Evolutionary conservation across 2,888 invertebrate genomes (phyloP).

Genomic region (Cremastobaeus sp.): DNA sequence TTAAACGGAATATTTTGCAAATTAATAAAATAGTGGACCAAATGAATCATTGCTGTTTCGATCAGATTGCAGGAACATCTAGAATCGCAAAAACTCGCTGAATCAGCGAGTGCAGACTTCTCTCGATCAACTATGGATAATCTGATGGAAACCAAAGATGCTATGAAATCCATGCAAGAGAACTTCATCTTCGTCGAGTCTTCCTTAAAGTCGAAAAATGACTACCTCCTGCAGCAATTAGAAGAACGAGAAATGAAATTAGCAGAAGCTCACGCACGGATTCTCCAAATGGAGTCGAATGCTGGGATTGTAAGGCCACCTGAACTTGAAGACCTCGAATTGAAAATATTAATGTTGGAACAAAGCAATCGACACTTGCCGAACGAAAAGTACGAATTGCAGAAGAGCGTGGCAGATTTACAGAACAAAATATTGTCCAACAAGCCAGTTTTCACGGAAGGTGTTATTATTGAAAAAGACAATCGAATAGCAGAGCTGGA

Average conservation of each 20-base stretch:
- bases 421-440: slow-evolving; percentile 69
- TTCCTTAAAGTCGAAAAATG: slow-evolving; percentile 85
- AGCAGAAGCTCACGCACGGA: slow-evolving; percentile 71
- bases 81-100: slow-evolving; percentile 66
- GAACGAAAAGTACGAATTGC: slow-evolving; percentile 73
- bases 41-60: neutral
- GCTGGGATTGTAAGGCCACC: slow-evolving; percentile 65
- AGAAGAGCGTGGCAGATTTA: slow-evolving; percentile 70
- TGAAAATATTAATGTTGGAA: slow-evolving; percentile 69
- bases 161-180: slow-evolving; percentile 89
- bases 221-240: slow-evolving; percentile 80
- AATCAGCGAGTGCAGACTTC: slow-evolving; percentile 68
- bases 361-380: slow-evolving; percentile 68
- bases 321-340: slow-evolving; percentile 66
- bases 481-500: slow-evolving; percentile 79
- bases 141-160: slow-evolving; percentile 87
- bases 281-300: slow-evolving; percentile 70
- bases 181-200: slow-evolving; percentile 85
- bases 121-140: slow-evolving; percentile 81
- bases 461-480: slow-evolving; percentile 69
- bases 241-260: slow-evolving; percentile 81
- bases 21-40: too few relatives aligned
- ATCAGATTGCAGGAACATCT: slow-evolving; percentile 68
- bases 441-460: slow-evolving; percentile 64
- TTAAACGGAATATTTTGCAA: too few relatives aligned